A percentile compares a stretch with the other conserved stretches of the same genome.
Evolutionary conservation across 2,113 vertebrate genomes (phyloP).

Genomic region (Ancistrus triradiatus): DNA sequence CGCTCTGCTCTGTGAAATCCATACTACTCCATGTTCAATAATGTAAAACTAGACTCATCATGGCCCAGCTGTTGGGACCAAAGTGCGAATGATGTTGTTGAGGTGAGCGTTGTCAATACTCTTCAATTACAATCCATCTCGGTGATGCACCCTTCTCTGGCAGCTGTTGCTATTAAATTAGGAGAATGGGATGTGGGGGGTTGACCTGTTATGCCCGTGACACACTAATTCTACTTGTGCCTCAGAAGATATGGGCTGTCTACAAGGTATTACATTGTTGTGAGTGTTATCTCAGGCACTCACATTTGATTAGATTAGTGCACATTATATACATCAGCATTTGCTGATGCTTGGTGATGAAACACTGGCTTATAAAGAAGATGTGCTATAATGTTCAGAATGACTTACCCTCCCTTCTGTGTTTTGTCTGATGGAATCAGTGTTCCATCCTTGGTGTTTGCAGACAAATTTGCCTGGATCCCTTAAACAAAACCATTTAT

Average conservation of each 20-base stretch:
- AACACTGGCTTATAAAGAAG: too few species aligned
- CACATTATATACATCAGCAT: too few species aligned
- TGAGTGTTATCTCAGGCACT: background rate
- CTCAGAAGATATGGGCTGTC: background rate
- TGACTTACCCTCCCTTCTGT: too few species aligned
- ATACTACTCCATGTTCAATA: background rate
- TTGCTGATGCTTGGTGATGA: too few species aligned
- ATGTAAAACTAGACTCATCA: background rate
- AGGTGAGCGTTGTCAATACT: background rate
- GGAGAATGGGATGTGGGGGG: background rate
- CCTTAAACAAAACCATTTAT: too few species aligned
- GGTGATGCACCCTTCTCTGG: background rate
- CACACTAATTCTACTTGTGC: background rate
- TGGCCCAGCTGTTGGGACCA: background rate
- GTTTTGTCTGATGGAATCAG: too few species aligned
- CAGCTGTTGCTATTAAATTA: background rate
- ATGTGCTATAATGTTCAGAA: too few species aligned
- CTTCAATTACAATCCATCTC: slow-evolving; percentile 12
- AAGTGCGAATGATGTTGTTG: slow-evolving; percentile 4
- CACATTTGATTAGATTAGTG: background rate
- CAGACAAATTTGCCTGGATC: too few species aligned
- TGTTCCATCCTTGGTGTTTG: too few species aligned
- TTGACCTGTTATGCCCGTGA: background rate
- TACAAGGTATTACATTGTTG: background rate
- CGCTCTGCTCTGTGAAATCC: background rate